These are phyloP conservation scores for Bufotes viridis DNA, from an alignment of 2,797 vertebrate species.

Conservation along the genomic window DNA sequence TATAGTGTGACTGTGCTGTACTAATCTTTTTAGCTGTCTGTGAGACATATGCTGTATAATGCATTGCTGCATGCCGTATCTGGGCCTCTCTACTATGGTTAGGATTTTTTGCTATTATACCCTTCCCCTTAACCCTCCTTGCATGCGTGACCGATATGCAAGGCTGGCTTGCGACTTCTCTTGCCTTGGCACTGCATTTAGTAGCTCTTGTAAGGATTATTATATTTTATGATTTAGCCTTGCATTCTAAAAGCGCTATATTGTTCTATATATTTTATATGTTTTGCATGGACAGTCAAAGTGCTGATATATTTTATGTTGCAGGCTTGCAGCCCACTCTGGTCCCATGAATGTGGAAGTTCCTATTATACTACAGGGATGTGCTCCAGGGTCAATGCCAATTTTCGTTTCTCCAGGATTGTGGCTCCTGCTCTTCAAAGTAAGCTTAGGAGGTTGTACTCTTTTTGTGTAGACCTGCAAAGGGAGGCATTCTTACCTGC, in stretches of 20 bases:
- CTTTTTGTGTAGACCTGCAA: too few relatives aligned
- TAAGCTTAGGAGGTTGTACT: constrained; percentile 69
- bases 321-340: constrained; percentile 95
- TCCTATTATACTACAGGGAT: constrained; percentile 99
- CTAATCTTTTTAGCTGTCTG: not conserved
- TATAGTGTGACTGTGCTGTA: not conserved
- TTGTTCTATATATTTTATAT: not conserved
- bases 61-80: not conserved
- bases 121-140: not conserved
- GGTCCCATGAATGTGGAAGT: constrained; percentile 99
- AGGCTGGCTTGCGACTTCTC: constrained; percentile 1
- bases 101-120: not conserved
- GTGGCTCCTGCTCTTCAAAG: constrained; percentile 96
- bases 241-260: not conserved
- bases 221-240: not conserved
- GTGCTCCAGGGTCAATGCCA: constrained; percentile 92
- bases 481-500: too few relatives aligned
- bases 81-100: not conserved
- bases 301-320: constrained; percentile 25
- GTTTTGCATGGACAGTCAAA: not conserved
- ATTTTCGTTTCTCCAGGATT: constrained; percentile 95
- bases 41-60: not conserved
- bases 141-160: constrained; percentile 9
- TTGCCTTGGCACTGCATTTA: constrained; percentile 8
- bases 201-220: not conserved